Conservation (phyloP, 2,797 vertebrate species). For the Arvicola amphibius region DNA sequence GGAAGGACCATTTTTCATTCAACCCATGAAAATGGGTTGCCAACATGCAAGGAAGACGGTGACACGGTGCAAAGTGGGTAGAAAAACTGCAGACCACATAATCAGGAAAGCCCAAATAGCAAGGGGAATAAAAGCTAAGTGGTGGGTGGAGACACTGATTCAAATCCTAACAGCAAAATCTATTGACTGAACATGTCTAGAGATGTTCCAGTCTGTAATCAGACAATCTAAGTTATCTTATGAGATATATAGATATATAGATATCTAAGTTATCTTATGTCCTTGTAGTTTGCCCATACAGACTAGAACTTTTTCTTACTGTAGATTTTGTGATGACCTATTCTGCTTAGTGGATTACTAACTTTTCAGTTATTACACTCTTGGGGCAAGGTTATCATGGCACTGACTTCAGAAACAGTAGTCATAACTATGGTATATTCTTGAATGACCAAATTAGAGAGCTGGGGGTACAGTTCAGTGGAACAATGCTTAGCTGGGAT, state of each 20-base stretch:
- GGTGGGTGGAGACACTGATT: not conserved
- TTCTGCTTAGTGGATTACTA: not conserved
- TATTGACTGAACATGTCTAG: not conserved
- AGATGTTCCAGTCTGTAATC: slow-evolving; percentile 21
- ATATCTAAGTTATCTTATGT: not conserved
- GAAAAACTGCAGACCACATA: not conserved
- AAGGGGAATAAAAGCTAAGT: not conserved
- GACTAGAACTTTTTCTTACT: not conserved
- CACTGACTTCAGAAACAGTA: not conserved
- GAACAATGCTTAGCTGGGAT: not conserved
- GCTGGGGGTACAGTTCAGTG: not conserved
- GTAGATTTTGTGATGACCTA: not conserved
- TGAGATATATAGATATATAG: too few species aligned
- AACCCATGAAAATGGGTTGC: not conserved
- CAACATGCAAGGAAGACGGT: not conserved
- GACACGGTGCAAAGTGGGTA: not conserved
- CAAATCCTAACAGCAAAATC: not conserved
- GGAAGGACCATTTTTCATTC: too few species aligned
- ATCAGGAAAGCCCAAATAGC: not conserved
- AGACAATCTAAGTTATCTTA: not conserved
- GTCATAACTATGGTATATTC: not conserved
- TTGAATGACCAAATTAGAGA: slow-evolving; percentile 7
- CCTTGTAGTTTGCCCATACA: not conserved
- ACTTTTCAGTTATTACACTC: slow-evolving; percentile 22
- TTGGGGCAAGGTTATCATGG: not conserved